A percentile compares a stretch with the other conserved stretches of the same genome.
phyloP scores from a whole-genome alignment of 2,113 vertebrate genomes.

The Perccottus glenii region DNA sequence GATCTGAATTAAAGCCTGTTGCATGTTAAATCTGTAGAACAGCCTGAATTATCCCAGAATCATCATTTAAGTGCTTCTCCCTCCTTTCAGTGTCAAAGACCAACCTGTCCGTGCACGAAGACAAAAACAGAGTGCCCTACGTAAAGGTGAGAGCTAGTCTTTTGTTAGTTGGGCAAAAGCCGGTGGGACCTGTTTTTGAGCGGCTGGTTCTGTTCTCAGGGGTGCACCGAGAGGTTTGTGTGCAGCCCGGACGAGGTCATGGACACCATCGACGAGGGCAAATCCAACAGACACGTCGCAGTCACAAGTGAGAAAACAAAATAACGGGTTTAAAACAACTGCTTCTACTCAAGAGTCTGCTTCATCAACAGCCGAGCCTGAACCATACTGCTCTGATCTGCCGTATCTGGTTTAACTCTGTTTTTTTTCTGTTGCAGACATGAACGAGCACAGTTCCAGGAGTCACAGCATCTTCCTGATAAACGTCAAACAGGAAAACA shows the following conservation, averaged over 20 bases:
- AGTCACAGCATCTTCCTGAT: conserved; percentile 99
- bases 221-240: conserved; percentile 97
- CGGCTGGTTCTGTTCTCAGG: conserved; percentile 70
- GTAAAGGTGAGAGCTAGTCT: conserved; percentile 86
- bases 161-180: neutral
- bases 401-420: too few relatives aligned
- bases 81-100: conserved; percentile 90
- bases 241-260: conserved; percentile 98
- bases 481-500: conserved; percentile 98
- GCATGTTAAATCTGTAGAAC: too few relatives aligned
- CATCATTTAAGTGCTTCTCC: neutral
- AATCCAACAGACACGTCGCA: conserved; percentile 96
- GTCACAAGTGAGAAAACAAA: conserved; percentile 87
- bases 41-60: neutral
- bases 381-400: too few relatives aligned
- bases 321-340: too few relatives aligned
- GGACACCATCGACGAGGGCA: conserved; percentile 99
- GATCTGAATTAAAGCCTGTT: too few relatives aligned
- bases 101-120: conserved; percentile 97
- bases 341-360: too few relatives aligned
- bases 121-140: conserved; percentile 98
- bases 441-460: conserved; percentile 98
- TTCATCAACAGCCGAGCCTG: too few relatives aligned
- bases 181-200: neutral
- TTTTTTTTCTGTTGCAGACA: conserved; percentile 78